Evolutionary conservation across 2,888 invertebrate genomes (phyloP), one percentile per base, ranked within the genome.

Genomic region (Drosophila phalerata): DNA sequence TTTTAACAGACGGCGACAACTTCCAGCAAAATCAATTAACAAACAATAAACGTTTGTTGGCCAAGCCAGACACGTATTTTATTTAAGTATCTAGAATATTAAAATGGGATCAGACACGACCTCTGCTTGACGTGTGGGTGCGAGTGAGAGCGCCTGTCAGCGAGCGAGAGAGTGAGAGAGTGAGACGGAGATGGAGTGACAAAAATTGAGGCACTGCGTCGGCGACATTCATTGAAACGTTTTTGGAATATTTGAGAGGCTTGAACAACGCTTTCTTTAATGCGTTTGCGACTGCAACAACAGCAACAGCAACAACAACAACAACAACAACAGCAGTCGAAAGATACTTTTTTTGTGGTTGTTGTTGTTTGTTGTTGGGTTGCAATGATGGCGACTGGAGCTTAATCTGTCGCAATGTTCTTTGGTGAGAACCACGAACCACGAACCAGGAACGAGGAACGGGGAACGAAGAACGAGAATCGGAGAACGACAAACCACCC

Each of bases 31-130:
- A 90, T 91, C 90, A 90, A 90, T 90, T 90, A 90, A 91, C 90
- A 90, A 90, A 91, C 90, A 90, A 91, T 90, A 90, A 90, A 90
- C 90, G 90, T 90, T 89, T 89, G 88, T 77, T 86, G 88, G 69
- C 81, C 81, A 83, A 86, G 90, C 91, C 91, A 90, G 90, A 90
- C 91, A 91, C 91, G 91, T 91, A 91, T 88, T 91, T 91, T 80
- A 91, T 90, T 91, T 90, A 90, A 91, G 91, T 92, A 92, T 92
- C 92, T 91, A 91, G 92, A 92, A 92, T 92, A 92, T 92, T 92
- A 92, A 92, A 92, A 92, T 92, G 92, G 91, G 92, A 92, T 92
- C 92, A 92, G 90, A 84, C 81, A 76, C 87, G 80, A 83, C 79
- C 48, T 42, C 37, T 73, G 60, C 45, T 60, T 53, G 52, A 47